Evolutionary conservation across 2,888 invertebrate species (phyloP).

Genomic region (Cephus spinipes): DNA sequence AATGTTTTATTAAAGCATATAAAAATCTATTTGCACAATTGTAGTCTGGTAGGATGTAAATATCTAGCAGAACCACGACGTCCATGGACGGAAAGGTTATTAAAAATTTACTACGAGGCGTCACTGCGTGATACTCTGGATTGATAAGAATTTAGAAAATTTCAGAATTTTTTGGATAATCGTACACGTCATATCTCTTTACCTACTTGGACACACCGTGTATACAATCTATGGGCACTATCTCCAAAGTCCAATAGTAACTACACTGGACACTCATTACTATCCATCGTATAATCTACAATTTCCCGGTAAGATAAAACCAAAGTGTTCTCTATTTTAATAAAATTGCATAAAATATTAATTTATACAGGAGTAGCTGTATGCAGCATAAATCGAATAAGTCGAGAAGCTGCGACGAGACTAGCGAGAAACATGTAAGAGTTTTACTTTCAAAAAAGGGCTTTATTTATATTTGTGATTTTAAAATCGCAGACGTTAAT

Average conservation of each 20-base stretch:
- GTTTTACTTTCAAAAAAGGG: not conserved
- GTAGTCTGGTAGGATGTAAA: conserved; percentile 14
- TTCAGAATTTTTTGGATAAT: not conserved
- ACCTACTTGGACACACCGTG: not conserved
- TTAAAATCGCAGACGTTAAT: not conserved
- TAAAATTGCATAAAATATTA: not conserved
- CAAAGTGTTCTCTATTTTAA: no score
- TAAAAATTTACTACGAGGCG: not conserved
- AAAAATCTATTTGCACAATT: conserved; percentile 15
- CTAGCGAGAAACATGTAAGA: conserved; percentile 33
- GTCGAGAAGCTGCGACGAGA: conserved; percentile 27
- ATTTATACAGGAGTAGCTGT: conserved; percentile 27
- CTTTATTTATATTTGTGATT: not conserved
- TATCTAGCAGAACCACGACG: conserved; percentile 19
- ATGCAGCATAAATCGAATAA: conserved; percentile 39
- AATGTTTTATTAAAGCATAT: not conserved
- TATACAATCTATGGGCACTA: conserved; percentile 8
- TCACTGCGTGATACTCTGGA: not conserved
- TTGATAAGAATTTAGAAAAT: not conserved
- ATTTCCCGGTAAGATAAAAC: conserved; percentile 12
- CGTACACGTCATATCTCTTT: not conserved
- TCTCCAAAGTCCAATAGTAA: conserved; percentile 11
- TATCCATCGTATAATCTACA: conserved; percentile 13
- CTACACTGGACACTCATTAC: conserved; percentile 14
- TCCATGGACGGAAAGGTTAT: conserved; percentile 19